These are phyloP conservation scores for Auanema freiburgensis DNA, from an alignment of 2,888 invertebrate species.

Conservation along the genomic window DNA sequence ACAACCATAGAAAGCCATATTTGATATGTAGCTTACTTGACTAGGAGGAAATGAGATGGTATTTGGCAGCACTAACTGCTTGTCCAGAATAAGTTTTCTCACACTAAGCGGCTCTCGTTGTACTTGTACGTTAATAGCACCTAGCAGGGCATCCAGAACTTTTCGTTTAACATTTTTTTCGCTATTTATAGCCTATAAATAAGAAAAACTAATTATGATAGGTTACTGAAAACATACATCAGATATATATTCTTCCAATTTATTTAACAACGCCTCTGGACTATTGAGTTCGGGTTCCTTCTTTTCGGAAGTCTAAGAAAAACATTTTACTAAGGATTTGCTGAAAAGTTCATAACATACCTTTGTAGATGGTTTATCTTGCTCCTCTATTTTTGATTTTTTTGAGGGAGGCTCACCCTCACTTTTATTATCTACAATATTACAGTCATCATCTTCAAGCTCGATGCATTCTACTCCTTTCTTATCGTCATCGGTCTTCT, in stretches of 20 bases:
- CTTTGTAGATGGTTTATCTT: background rate
- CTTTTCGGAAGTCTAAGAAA: slow-evolving; percentile 21
- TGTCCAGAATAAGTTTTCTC: slow-evolving; percentile 58
- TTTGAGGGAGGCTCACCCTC: slow-evolving; percentile 19
- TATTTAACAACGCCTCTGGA: slow-evolving; percentile 48
- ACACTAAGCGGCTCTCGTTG: slow-evolving; percentile 59
- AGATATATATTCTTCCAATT: slow-evolving; percentile 48
- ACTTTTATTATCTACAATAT: slow-evolving; percentile 3
- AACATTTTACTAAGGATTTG: background rate
- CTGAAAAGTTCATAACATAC: slow-evolving; percentile 1
- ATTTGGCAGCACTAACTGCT: slow-evolving; percentile 61
- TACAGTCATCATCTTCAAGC: slow-evolving; percentile 38
- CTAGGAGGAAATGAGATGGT: slow-evolving; percentile 62
- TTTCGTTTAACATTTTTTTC: slow-evolving; percentile 49
- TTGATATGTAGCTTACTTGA: slow-evolving; percentile 31
- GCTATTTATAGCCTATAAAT: slow-evolving; percentile 33
- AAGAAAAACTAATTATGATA: too few relatives aligned
- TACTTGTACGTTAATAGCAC: slow-evolving; percentile 59
- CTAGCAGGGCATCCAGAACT: slow-evolving; percentile 55
- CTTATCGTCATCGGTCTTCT: background rate
- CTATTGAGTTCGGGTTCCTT: slow-evolving; percentile 43
- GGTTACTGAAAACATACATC: slow-evolving; percentile 21
- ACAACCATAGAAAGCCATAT: background rate
- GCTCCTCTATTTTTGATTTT: slow-evolving; percentile 17
- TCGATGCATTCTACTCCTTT: slow-evolving; percentile 43